Evolutionary conservation across 2,113 vertebrate genomes (phyloP).

Genomic region (Chlorodrepanis virens): DNA sequence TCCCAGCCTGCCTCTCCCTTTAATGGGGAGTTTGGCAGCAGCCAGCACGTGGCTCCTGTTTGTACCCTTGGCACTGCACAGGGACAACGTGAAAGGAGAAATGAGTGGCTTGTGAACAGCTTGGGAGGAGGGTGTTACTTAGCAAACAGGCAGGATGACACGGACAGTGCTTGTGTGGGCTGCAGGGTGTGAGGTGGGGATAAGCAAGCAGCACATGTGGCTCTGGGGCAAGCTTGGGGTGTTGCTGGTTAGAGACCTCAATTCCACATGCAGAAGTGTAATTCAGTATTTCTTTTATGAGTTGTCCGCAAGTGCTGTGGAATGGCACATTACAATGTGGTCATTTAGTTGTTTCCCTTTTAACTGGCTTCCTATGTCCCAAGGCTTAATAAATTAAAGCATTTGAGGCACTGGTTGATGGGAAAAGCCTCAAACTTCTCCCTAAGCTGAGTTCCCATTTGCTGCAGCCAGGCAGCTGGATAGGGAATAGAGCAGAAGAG

Average conservation of each 20-base stretch:
- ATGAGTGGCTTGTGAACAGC: neutral
- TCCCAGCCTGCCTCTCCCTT: neutral
- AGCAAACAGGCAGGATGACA: slow-evolving; percentile 12
- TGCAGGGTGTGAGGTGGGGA: slow-evolving; percentile 17
- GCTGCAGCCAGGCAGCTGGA: neutral
- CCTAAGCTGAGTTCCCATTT: neutral
- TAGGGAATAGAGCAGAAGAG: neutral
- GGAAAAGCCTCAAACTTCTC: neutral
- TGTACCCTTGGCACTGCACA: neutral
- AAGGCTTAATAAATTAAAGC: neutral
- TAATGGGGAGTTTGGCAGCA: neutral
- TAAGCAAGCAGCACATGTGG: neutral
- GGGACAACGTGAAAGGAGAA: neutral
- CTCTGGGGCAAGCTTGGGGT: neutral
- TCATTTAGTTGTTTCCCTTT: neutral
- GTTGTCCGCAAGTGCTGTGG: neutral
- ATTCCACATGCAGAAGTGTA: neutral
- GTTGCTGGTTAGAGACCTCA: neutral
- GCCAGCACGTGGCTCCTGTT: neutral
- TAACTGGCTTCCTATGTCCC: neutral
- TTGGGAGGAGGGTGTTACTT: slow-evolving; percentile 37
- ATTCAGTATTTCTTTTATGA: neutral
- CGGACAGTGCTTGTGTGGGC: slow-evolving; percentile 6
- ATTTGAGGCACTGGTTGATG: neutral
- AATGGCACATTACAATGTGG: neutral